A percentile compares a stretch with the other conserved stretches of the same genome.
Evolutionary conservation across 2,888 invertebrate species (phyloP).

Genomic region (Ormyrus rosae): DNA sequence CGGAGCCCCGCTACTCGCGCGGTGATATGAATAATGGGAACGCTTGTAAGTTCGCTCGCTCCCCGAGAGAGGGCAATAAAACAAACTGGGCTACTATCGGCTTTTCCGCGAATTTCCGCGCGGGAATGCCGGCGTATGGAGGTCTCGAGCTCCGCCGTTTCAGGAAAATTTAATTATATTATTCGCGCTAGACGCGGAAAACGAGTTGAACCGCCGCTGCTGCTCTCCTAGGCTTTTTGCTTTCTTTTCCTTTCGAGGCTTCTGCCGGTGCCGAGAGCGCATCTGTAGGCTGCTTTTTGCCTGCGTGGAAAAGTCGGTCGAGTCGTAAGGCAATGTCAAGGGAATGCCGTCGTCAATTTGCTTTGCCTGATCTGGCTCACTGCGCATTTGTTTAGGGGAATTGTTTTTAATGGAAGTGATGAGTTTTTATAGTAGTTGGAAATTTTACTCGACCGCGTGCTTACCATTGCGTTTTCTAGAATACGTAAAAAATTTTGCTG

Average conservation of each 20-base stretch:
- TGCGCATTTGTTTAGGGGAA: too few relatives aligned
- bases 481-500: too few relatives aligned
- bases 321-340: slow-evolving; percentile 37
- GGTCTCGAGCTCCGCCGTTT: slow-evolving; percentile 22
- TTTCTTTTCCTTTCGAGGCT: not conserved
- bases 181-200: slow-evolving; percentile 41
- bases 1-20: not conserved
- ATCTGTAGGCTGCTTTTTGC: not conserved
- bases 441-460: too few relatives aligned
- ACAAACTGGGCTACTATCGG: slow-evolving; percentile 47
- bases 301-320: slow-evolving; percentile 33
- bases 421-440: too few relatives aligned
- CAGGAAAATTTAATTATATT: slow-evolving; percentile 42
- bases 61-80: slow-evolving; percentile 15
- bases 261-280: not conserved
- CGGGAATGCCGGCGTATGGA: not conserved
- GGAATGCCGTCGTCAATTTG: slow-evolving; percentile 21
- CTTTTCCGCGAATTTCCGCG: slow-evolving; percentile 43
- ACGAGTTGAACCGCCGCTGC: slow-evolving; percentile 2
- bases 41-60: not conserved
- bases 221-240: slow-evolving; percentile 2
- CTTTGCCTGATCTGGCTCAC: not conserved
- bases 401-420: too few relatives aligned
- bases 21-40: slow-evolving; percentile 25
- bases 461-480: too few relatives aligned